phyloP scores from a whole-genome alignment of 2,888 invertebrate species.

The Drosophila greeni region DNA sequence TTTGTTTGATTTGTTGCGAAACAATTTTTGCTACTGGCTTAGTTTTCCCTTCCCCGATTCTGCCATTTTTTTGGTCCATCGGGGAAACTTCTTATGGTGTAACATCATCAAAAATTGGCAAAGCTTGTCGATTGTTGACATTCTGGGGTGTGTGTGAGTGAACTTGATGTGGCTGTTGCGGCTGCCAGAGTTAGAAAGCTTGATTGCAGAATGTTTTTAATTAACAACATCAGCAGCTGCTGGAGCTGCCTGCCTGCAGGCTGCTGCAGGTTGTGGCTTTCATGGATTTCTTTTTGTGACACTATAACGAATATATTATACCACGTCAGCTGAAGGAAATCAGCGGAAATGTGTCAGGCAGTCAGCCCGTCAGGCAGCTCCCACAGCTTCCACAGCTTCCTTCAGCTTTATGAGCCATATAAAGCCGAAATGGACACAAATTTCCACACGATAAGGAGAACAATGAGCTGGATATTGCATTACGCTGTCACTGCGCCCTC shows the following conservation, averaged over 20 bases:
- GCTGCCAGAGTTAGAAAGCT: slow-evolving; percentile 24
- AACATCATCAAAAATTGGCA: slow-evolving; percentile 49
- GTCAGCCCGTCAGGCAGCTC: slow-evolving; percentile 8
- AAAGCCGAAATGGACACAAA: slow-evolving; percentile 20
- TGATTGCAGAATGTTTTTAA: slow-evolving; percentile 39
- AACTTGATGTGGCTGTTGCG: slow-evolving; percentile 44
- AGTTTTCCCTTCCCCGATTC: slow-evolving; percentile 24
- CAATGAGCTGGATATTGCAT: slow-evolving; percentile 37
- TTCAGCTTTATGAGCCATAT: slow-evolving; percentile 33
- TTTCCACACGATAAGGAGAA: slow-evolving; percentile 26
- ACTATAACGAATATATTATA: slow-evolving; percentile 10
- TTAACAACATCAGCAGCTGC: slow-evolving; percentile 40
- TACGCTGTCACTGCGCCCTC: slow-evolving; percentile 22
- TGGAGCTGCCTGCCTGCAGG: background rate
- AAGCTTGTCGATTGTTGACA: slow-evolving; percentile 63
- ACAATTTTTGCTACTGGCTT: slow-evolving; percentile 48
- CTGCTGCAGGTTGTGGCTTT: slow-evolving; percentile 13
- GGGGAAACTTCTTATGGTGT: slow-evolving; percentile 35
- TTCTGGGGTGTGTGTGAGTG: slow-evolving; percentile 47
- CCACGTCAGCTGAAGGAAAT: slow-evolving; percentile 6
- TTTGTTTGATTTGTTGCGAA: slow-evolving; percentile 63
- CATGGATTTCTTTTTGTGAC: slow-evolving; percentile 3
- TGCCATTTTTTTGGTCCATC: slow-evolving; percentile 16
- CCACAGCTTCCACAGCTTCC: too few species aligned
- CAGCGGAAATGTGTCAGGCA: background rate